These are phyloP conservation scores for Formica aserva DNA, from an alignment of 2,888 invertebrate genomes.

Conservation along the genomic window DNA sequence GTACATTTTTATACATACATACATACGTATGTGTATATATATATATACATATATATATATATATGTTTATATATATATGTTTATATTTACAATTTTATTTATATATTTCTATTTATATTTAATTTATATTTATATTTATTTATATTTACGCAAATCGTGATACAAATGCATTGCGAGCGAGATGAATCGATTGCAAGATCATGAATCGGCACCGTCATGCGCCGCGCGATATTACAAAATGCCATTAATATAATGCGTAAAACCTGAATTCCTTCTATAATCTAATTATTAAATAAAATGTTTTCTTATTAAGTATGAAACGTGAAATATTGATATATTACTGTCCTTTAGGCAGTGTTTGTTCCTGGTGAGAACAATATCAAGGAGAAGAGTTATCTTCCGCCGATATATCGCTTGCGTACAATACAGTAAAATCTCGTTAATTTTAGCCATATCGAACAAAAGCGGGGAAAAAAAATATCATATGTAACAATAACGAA, in stretches of 20 bases:
- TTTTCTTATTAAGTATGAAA: neutral
- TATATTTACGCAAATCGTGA: neutral
- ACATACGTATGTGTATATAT: too few relatives aligned
- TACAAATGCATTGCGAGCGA: neutral
- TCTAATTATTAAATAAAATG: neutral
- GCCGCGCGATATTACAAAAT: neutral
- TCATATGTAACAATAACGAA: too few relatives aligned
- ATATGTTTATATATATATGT: neutral
- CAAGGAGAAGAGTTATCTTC: neutral
- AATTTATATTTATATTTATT: neutral
- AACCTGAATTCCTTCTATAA: neutral
- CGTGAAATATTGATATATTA: conserved; percentile 17
- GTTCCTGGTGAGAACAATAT: neutral
- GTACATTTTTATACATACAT: neutral
- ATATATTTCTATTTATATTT: neutral
- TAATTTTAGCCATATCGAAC: neutral
- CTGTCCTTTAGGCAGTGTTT: conserved; percentile 38
- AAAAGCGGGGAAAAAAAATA: neutral
- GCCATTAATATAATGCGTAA: neutral
- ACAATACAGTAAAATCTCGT: neutral
- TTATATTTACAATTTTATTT: neutral
- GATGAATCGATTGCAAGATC: neutral
- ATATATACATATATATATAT: neutral
- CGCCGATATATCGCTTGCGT: neutral
- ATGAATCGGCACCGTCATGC: neutral